Evolutionary conservation across 2,888 invertebrate species (phyloP).

Genomic region (Chymomyza fuscimana): DNA sequence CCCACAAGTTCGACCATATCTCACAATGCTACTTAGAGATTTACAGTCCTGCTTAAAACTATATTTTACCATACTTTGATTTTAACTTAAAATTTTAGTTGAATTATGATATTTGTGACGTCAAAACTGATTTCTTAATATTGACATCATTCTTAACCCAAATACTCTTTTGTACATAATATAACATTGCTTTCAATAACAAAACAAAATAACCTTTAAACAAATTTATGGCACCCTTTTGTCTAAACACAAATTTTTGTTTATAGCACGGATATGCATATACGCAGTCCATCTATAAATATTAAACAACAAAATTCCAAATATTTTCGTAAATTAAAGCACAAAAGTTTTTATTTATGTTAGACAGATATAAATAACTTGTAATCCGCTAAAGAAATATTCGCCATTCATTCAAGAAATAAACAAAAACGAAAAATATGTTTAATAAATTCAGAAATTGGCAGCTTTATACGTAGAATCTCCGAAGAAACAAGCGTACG

Average conservation of each 20-base stretch:
- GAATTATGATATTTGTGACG: too few relatives aligned
- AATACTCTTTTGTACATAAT: neutral
- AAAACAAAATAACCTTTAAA: neutral
- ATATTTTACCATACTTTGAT: too few relatives aligned
- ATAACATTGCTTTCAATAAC: neutral
- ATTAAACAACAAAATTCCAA: constrained; percentile 25
- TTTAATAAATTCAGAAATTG: constrained; percentile 45
- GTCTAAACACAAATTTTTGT: constrained; percentile 37
- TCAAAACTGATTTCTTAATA: neutral
- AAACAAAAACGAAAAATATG: constrained; percentile 23
- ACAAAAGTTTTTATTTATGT: neutral
- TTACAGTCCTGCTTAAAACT: too few relatives aligned
- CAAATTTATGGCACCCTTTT: constrained; percentile 4
- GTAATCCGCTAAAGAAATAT: constrained; percentile 45
- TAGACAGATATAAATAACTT: constrained; percentile 9
- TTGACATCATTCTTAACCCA: neutral
- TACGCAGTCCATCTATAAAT: constrained; percentile 33
- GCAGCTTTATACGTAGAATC: constrained; percentile 4
- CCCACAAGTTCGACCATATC: too few relatives aligned
- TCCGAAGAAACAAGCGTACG: neutral
- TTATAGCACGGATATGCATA: constrained; percentile 15
- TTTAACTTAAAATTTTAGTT: too few relatives aligned
- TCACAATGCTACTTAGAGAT: too few relatives aligned
- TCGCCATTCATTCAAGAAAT: constrained; percentile 10
- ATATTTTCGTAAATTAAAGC: neutral